Evolutionary conservation across 2,113 vertebrate genomes (phyloP).

Genomic region (Sceloporus undulatus): DNA sequence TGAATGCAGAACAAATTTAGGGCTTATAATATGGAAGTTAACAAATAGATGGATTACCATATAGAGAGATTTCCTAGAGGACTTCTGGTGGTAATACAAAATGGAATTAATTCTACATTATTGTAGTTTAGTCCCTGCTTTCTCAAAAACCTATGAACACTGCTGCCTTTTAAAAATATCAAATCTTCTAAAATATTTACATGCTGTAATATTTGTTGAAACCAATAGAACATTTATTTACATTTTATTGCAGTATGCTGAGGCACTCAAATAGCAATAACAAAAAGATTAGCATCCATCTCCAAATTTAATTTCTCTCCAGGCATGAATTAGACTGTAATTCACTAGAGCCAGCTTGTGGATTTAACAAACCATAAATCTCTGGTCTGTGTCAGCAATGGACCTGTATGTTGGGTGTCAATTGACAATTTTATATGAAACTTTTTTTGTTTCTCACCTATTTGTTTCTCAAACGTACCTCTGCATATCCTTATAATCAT

Average conservation of each 20-base stretch:
- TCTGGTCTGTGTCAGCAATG: not conserved
- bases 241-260: slow-evolving; percentile 19
- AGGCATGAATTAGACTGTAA: not conserved
- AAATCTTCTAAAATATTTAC: slow-evolving; percentile 23
- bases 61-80: not conserved
- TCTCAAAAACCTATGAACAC: not conserved
- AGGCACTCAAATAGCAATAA: slow-evolving; percentile 33
- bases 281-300: slow-evolving; percentile 4
- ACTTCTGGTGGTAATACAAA: not conserved
- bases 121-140: not conserved
- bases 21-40: slow-evolving; percentile 21
- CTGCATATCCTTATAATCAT: not conserved
- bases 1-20: slow-evolving; percentile 23
- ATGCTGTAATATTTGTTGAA: slow-evolving; percentile 18
- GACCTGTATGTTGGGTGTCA: not conserved
- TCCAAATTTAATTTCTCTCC: slow-evolving; percentile 22
- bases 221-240: slow-evolving; percentile 21
- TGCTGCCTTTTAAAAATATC: not conserved
- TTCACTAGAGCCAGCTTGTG: not conserved
- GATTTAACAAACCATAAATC: not conserved
- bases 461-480: not conserved
- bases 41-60: slow-evolving; percentile 1
- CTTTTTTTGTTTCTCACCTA: not conserved
- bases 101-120: slow-evolving; percentile 29
- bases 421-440: not conserved